Conservation (phyloP, 2,888 invertebrate species). For the Drosophila bunnanda region DNA sequence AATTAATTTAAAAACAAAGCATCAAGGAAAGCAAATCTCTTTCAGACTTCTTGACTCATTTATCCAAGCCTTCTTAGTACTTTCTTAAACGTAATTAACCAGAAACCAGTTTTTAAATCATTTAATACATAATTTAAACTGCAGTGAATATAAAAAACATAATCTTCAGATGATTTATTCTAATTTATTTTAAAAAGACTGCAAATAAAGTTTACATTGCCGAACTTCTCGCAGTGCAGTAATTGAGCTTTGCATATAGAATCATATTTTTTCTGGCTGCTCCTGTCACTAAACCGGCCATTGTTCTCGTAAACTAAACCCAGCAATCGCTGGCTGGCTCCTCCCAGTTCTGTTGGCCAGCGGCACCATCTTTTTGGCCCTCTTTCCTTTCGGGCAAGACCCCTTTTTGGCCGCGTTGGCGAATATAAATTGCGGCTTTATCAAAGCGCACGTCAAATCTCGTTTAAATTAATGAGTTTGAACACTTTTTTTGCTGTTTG, state of each 20-base stretch:
- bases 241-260: constrained; percentile 59
- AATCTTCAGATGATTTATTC: background rate
- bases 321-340: constrained; percentile 69
- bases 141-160: background rate
- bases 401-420: constrained; percentile 48
- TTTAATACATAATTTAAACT: too few species aligned
- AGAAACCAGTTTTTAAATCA: too few species aligned
- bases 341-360: constrained; percentile 34
- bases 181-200: background rate
- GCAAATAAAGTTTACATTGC: background rate
- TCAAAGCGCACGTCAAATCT: constrained; percentile 83
- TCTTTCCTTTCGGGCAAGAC: background rate
- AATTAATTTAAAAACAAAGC: too few species aligned
- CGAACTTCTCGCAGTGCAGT: constrained; percentile 55
- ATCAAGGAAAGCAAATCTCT: too few species aligned
- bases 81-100: too few species aligned
- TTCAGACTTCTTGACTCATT: too few species aligned
- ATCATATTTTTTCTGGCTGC: constrained; percentile 37
- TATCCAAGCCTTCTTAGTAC: background rate
- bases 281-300: constrained; percentile 61
- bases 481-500: constrained; percentile 66
- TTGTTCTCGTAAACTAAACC: constrained; percentile 73
- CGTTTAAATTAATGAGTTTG: constrained; percentile 85
- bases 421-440: constrained; percentile 83
- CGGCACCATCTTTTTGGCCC: constrained; percentile 2